These are phyloP conservation scores for Melitaea athalia DNA, from an alignment of 2,888 invertebrate species.

Conservation along the genomic window DNA sequence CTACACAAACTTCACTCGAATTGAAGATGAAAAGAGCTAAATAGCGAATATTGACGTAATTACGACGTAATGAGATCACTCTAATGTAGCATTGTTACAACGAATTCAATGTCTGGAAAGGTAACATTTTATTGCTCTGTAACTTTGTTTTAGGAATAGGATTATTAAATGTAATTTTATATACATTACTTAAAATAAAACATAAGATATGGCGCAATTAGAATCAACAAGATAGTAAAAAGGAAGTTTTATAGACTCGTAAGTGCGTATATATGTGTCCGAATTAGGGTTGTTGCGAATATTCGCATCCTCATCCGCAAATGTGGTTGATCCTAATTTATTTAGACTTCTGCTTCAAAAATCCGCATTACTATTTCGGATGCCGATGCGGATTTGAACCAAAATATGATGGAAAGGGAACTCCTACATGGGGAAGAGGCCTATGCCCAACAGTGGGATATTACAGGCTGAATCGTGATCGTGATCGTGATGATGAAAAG, in stretches of 20 bases:
- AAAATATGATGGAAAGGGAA: too few species aligned
- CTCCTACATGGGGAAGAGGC: too few species aligned
- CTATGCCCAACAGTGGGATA: too few species aligned
- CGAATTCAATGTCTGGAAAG: constrained; percentile 21
- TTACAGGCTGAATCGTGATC: too few species aligned
- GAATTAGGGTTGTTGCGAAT: too few species aligned
- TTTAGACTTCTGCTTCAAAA: too few species aligned
- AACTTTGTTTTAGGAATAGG: constrained; percentile 30
- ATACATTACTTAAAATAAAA: constrained; percentile 28
- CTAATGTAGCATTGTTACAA: constrained; percentile 29
- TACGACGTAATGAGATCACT: constrained; percentile 30
- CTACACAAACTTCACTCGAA: constrained; percentile 26
- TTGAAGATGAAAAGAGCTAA: constrained; percentile 22
- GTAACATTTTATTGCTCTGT: constrained; percentile 29
- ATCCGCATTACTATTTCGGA: too few species aligned
- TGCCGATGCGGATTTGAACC: too few species aligned
- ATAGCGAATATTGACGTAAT: constrained; percentile 21
- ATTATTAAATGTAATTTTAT: constrained; percentile 29
- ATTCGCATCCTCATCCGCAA: too few species aligned
- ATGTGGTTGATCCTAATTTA: too few species aligned
- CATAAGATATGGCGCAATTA: constrained; percentile 25
- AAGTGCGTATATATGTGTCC: constrained; percentile 19
- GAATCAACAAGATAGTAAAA: constrained; percentile 20
- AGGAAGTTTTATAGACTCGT: constrained; percentile 27
- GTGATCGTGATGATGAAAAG: too few species aligned